Evolutionary conservation across 92 coral and sea anemone species (phyloP).

Genomic region (Epizoanthus rinbou): DNA sequence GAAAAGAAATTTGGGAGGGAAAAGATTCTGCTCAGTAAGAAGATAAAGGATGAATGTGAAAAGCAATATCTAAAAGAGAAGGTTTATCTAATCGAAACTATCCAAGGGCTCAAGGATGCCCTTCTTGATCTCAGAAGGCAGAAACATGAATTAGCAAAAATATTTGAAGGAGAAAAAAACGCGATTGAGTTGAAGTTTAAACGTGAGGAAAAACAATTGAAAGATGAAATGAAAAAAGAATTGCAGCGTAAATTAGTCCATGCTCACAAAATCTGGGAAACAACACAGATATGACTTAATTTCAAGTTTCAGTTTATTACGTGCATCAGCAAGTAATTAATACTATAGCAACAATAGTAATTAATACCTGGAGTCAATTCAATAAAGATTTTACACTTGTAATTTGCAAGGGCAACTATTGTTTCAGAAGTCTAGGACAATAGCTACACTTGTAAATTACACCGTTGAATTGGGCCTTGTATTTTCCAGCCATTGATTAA

Average conservation of each 20-base stretch:
- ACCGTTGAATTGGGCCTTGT: too few species aligned
- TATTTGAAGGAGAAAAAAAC: constrained; percentile 74
- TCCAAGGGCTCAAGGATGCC: constrained; percentile 76
- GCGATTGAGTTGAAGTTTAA: constrained; percentile 56
- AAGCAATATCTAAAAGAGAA: constrained; percentile 56
- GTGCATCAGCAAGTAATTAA: too few species aligned
- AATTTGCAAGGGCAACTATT: too few species aligned
- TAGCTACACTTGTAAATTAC: too few species aligned
- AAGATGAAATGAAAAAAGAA: constrained; percentile 49
- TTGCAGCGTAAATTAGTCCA: constrained; percentile 60
- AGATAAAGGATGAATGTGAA: constrained; percentile 62
- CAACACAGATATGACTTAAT: constrained; percentile 36
- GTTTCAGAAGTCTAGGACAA: too few species aligned
- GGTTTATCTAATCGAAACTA: constrained; percentile 52
- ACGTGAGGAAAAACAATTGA: constrained; percentile 61
- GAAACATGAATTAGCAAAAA: constrained; percentile 80
- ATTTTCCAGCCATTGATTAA: too few species aligned
- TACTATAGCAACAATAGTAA: too few species aligned
- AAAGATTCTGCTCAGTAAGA: constrained; percentile 51
- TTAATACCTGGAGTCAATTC: too few species aligned
- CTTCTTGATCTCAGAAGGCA: constrained; percentile 63
- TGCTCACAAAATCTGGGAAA: constrained; percentile 64
- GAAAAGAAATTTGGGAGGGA: constrained; percentile 54
- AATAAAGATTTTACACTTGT: too few species aligned
- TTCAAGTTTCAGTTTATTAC: too few species aligned